phyloP scores from a whole-genome alignment of 2,888 invertebrate species.

The Scaptomyza flava region DNA sequence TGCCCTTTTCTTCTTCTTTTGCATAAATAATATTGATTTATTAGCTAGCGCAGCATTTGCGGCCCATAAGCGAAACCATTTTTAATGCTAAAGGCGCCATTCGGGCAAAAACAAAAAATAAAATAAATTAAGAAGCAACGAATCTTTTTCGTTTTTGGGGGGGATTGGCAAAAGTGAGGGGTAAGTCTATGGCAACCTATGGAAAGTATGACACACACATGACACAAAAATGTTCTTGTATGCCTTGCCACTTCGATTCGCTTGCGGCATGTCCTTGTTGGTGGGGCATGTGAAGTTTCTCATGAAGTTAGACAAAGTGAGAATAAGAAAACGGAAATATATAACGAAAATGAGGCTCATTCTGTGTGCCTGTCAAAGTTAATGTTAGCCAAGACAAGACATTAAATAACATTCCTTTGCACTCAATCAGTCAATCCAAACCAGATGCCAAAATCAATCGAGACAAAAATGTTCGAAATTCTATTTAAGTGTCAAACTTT shows the following conservation, averaged over 20 bases:
- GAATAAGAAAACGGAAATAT: neutral
- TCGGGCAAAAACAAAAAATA: conserved; percentile 10
- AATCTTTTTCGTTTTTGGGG: neutral
- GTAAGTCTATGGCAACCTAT: conserved; percentile 37
- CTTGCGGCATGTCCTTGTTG: conserved; percentile 34
- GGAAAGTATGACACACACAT: conserved; percentile 57
- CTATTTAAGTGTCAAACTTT: conserved; percentile 16
- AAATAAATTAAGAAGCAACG: conserved; percentile 13
- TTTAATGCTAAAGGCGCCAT: conserved; percentile 68
- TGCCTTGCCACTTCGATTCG: conserved; percentile 40
- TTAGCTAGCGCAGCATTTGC: conserved; percentile 74
- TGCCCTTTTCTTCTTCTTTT: conserved; percentile 48
- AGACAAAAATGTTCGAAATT: conserved; percentile 3
- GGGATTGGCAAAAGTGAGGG: neutral
- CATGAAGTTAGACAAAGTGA: conserved; percentile 4
- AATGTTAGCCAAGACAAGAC: conserved; percentile 18
- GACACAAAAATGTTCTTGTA: conserved; percentile 56
- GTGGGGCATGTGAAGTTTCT: conserved; percentile 20
- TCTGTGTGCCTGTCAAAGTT: conserved; percentile 11
- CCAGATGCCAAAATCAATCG: neutral
- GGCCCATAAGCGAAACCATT: conserved; percentile 71
- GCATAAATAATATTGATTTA: conserved; percentile 81
- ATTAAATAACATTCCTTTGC: conserved; percentile 12
- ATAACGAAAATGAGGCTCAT: neutral
- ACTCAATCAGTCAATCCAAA: conserved; percentile 3